These are phyloP conservation scores for cattle (Bos taurus) DNA, from an alignment of 2,113 vertebrate species.

Conservation along the genomic window DNA sequence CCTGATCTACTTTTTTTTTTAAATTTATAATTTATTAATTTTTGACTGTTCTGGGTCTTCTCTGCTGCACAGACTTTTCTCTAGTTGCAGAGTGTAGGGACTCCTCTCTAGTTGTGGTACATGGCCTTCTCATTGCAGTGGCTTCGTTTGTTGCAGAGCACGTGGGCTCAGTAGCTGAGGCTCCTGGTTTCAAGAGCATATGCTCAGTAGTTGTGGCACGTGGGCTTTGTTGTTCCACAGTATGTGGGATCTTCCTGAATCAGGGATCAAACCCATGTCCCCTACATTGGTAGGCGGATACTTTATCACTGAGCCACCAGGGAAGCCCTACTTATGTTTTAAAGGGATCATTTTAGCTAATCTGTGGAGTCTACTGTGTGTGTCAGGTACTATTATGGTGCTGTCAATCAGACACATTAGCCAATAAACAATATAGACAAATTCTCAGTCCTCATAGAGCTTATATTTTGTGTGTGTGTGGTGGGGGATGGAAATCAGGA, in stretches of 20 bases:
- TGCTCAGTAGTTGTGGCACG: neutral
- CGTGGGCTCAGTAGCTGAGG: neutral
- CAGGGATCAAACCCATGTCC: neutral
- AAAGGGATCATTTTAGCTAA: neutral
- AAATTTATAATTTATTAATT: neutral
- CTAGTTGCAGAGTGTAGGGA: neutral
- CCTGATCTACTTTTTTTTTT: neutral
- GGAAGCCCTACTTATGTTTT: neutral
- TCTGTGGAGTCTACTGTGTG: neutral
- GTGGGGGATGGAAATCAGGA: neutral
- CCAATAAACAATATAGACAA: neutral
- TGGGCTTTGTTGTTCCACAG: fast-evolving
- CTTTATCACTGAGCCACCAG: neutral
- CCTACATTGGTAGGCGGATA: neutral
- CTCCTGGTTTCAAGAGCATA: neutral
- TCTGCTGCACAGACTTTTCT: neutral
- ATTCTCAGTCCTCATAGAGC: neutral
- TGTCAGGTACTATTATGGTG: neutral
- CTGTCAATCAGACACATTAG: neutral
- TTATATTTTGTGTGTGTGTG: neutral
- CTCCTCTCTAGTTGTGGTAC: neutral
- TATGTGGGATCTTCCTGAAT: neutral
- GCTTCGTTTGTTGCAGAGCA: neutral
- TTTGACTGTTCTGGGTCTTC: neutral
- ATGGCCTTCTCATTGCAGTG: neutral